Base-by-base conservation (phyloP, 2,113 vertebrate species). In the Barbus barbus region DNA sequence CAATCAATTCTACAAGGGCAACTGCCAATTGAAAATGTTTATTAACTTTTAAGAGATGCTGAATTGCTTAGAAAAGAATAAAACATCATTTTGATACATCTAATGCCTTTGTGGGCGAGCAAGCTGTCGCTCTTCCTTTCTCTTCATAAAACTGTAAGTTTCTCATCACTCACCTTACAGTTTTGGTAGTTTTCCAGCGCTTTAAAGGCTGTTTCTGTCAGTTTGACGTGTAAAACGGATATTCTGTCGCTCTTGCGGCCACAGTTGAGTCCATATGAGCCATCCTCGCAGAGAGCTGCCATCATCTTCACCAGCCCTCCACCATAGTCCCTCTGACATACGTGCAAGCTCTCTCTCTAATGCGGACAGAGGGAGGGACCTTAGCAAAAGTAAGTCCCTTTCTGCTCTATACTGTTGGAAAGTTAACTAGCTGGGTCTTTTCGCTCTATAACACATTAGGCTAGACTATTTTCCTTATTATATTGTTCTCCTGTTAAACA, bases 251-350 rank as follows among this genome's bases (percentile, higher is more conserved):
- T 90, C 81, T 90, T 94, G 75, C 94, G 93, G 85, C 94, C 95
- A 93, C 96, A 96, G 85, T 95, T 95, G 91, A 97, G 89, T 88
- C 95, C 95, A 61, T 97, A 97, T 72, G 94, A 95, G 91, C 95
- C 93, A 93, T 96, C 96, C 91, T 96, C 95, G 90, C 93, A 93
- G 94, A 97, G 96, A 91, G 95, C 95, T 92, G 96, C 96, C 93
- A 97, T 95, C 93, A 92, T 95, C 92, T 95, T 95, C 92, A 93
- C 78, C 94, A 91, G 93, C 94, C 94, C 89, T 94, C 94, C 93
- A 94, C 93, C 94, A 95, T 94, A 91, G 91, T 93, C 93, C 92
- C 93, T 93, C 94, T 96, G 95, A 96, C 92, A 93, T 92, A 90
- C 91, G 88, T 88, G 91, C 93, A 91, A 84, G 79, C 86, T 60